Evolutionary conservation across 2,113 vertebrate species (phyloP).

Genomic region (Ivindomyrus marchei): DNA sequence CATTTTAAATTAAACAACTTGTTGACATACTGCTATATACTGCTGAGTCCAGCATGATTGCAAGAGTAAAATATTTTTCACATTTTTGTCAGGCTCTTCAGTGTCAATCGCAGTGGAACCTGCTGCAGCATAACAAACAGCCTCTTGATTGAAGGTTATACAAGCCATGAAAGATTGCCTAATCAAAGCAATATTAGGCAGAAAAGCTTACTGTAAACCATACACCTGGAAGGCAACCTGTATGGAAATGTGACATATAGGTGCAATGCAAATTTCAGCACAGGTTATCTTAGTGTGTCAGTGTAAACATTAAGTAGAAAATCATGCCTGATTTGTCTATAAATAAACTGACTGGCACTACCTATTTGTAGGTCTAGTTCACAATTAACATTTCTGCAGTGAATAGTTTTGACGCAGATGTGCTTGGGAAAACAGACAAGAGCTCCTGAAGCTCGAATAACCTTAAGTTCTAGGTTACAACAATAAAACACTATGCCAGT

Average conservation of each 20-base stretch:
- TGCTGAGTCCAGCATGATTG: not conserved
- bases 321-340: not conserved
- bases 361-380: not conserved
- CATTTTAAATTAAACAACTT: not conserved
- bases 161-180: not conserved
- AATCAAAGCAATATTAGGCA: slow-evolving; percentile 3
- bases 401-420: not conserved
- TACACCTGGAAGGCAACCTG: not conserved
- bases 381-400: not conserved
- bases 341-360: not conserved
- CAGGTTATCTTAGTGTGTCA: not conserved
- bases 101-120: not conserved
- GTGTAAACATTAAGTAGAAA: not conserved
- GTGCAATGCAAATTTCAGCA: not conserved
- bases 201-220: not conserved
- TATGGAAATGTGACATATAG: not conserved
- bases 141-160: not conserved
- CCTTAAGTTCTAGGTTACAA: not conserved
- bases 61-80: not conserved
- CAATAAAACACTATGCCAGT: not conserved
- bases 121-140: not conserved
- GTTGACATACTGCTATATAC: not conserved
- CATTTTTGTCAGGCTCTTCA: not conserved
- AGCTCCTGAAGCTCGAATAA: not conserved
- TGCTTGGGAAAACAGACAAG: not conserved